Percentiles rank a stretch among this genome's conserved stretches.
Conservation (phyloP, 2,888 invertebrate species). For the Aphidius colemani region DNA sequence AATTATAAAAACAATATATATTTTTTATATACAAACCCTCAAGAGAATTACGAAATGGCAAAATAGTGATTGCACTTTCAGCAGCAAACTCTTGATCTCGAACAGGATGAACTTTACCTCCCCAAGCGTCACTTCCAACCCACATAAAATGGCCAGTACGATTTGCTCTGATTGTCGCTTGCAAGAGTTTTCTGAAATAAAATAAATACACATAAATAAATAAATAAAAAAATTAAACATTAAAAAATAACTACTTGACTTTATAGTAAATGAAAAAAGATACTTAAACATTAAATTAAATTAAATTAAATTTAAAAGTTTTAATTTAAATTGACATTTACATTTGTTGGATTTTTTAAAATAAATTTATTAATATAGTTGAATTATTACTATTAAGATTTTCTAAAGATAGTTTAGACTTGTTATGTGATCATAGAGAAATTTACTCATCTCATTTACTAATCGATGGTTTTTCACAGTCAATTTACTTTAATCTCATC, state of each 20-base stretch:
- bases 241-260: background rate
- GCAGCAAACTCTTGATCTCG: constrained; percentile 66
- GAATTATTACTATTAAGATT: too few species aligned
- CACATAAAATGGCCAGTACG: constrained; percentile 68
- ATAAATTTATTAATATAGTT: too few species aligned
- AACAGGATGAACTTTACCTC: constrained; percentile 69
- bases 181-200: constrained; percentile 63
- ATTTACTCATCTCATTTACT: too few species aligned
- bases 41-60: constrained; percentile 66
- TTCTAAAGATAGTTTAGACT: too few species aligned
- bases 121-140: constrained; percentile 77
- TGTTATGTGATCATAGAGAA: too few species aligned
- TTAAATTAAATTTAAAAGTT: too few species aligned
- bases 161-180: constrained; percentile 66
- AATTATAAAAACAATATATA: background rate
- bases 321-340: too few species aligned
- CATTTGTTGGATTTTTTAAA: too few species aligned
- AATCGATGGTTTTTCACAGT: too few species aligned
- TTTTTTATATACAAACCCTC: constrained; percentile 8
- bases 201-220: constrained; percentile 20
- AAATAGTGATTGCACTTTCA: constrained; percentile 68
- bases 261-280: too few species aligned
- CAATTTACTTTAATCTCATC: too few species aligned
- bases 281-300: background rate
- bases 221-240: background rate